These are phyloP conservation scores for Orientallactaga bullata DNA, from an alignment of 2,113 vertebrate genomes.

Conservation along the genomic window DNA sequence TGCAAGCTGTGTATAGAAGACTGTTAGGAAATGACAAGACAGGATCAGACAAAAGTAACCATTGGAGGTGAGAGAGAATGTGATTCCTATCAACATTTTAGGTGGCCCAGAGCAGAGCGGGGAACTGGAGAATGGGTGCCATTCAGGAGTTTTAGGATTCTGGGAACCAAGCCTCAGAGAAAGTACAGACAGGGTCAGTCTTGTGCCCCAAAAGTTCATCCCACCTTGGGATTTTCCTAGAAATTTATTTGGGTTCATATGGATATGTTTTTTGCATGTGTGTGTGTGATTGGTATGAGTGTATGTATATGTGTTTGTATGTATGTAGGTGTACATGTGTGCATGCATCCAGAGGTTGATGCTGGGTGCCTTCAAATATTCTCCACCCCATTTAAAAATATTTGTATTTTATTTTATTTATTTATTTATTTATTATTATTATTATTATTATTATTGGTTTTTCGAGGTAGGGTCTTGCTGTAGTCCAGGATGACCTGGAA, in stretches of 20 bases:
- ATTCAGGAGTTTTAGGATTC: background rate
- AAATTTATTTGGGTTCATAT: background rate
- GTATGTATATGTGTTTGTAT: too few species aligned
- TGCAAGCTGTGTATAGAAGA: background rate
- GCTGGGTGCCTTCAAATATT: too few species aligned
- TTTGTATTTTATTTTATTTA: too few species aligned
- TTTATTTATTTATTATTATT: too few species aligned
- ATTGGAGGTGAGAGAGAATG: background rate
- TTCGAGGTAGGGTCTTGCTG: too few species aligned
- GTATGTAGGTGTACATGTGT: too few species aligned
- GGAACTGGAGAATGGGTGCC: background rate
- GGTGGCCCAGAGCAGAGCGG: background rate
- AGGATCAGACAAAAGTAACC: background rate
- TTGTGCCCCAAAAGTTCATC: slow-evolving; percentile 3
- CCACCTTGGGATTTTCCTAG: background rate
- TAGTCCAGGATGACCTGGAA: too few species aligned
- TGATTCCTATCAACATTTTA: slow-evolving; percentile 12
- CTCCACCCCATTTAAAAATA: too few species aligned
- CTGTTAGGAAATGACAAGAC: background rate
- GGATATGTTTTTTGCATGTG: background rate
- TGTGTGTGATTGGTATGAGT: too few species aligned
- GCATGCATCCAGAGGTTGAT: too few species aligned
- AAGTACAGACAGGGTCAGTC: background rate
- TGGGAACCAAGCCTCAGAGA: slow-evolving; percentile 33
- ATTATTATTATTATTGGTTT: too few species aligned